Base-by-base conservation (phyloP, 2,888 invertebrate species). In the Ectropis crepuscularia region DNA sequence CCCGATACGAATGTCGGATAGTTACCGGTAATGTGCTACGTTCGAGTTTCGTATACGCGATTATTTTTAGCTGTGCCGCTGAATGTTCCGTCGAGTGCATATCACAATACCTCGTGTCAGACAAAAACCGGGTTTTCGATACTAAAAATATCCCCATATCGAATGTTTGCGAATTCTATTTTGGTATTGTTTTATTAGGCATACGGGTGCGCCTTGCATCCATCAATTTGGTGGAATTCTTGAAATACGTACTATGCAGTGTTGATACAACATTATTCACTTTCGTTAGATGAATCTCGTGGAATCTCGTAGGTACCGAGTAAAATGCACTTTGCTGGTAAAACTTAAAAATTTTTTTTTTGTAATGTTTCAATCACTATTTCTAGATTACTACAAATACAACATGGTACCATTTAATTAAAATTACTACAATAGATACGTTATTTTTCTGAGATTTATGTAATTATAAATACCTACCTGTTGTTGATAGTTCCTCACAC, bases 121-220 rank as follows among this genome's bases (percentile, higher is more conserved):
- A 85, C 85, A 87, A 88, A 89, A 92, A 92, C 91, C 91, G 86
- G 92, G 91, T 91, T 91, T 87, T 88, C 81, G 84, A 68, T 82
- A 85, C 92, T 92, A 92, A 85, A 89, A 89, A 92, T 92, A 92
- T 82, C 85, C 86, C 84, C 88, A 84, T 91, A 92, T 92, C 91
- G 85, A 90, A 91, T 91, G 91, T 89, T 90, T 92, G 89, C 88
- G 85, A 89, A 89, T 83, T 89, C 90, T 91, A 92, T 92, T 92
- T 92, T 85, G 79, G 85, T 85, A 82, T 85, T 84, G 85, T 87
- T 82, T 79, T 78, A 77, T 41, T 41, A 51, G 6, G 41, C 41
- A 75, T 76, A 68, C 68, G 74, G 74, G 77, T 74, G 57, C 73
- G 68, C 57, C 46, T 47, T 11, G 54, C 49, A 12, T 55, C 46